Evolutionary conservation across 2,797 vertebrate species (phyloP).

Genomic region (Myotis findleyi): DNA sequence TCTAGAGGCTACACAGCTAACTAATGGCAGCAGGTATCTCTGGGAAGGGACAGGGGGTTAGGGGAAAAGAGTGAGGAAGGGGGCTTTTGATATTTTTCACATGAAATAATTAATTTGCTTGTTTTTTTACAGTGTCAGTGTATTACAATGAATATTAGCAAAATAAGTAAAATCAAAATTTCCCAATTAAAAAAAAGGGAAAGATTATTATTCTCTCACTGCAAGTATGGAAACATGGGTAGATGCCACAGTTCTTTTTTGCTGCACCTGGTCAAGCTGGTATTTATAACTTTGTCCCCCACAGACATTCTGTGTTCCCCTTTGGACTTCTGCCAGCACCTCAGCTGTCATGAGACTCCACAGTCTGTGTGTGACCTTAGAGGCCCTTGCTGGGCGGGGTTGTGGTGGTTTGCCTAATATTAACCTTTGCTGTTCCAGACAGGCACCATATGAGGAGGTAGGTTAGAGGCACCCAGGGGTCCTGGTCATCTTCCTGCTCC

Average conservation of each 20-base stretch:
- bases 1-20: background rate
- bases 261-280: background rate
- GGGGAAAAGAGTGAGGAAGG: background rate
- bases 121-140: background rate
- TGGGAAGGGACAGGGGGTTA: background rate
- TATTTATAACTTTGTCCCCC: background rate
- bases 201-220: background rate
- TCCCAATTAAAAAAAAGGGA: background rate
- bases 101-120: background rate
- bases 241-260: background rate
- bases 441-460: background rate
- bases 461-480: background rate
- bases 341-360: background rate
- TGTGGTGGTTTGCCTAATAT: background rate
- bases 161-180: slow-evolving; percentile 29
- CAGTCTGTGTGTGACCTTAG: background rate
- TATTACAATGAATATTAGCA: slow-evolving; percentile 46
- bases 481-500: background rate
- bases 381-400: background rate
- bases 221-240: background rate
- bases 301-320: background rate
- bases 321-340: slow-evolving; percentile 5
- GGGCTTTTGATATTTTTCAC: background rate
- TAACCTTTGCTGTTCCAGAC: background rate
- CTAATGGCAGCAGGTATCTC: background rate